Conservation (phyloP, 2,113 vertebrate species). For the Stomatorhinus ivindoensis region DNA sequence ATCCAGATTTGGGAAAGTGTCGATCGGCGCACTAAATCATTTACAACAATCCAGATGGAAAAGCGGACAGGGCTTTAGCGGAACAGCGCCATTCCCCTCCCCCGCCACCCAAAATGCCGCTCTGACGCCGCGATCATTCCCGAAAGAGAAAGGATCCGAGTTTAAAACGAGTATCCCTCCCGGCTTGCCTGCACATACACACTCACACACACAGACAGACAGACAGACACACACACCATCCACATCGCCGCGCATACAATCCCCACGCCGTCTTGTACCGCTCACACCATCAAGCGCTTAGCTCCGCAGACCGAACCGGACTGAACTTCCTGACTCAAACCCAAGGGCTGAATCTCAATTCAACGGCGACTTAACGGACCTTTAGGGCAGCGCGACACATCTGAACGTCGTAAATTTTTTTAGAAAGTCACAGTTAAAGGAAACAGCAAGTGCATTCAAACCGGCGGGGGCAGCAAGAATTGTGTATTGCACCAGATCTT, state of each 20-base stretch:
- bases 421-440: not conserved
- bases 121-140: conserved; percentile 1
- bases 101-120: not conserved
- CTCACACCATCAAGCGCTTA: not conserved
- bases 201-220: not conserved
- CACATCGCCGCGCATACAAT: not conserved
- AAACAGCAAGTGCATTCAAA: not conserved
- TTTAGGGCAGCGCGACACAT: not conserved
- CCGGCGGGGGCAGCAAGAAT: not conserved
- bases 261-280: not conserved
- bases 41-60: not conserved
- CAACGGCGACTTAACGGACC: not conserved
- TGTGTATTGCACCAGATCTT: not conserved
- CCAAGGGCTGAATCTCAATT: not conserved
- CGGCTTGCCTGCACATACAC: not conserved
- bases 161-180: conserved; percentile 9
- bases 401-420: not conserved
- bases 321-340: not conserved
- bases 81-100: not conserved
- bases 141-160: conserved; percentile 1
- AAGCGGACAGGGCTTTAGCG: not conserved
- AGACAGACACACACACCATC: not conserved
- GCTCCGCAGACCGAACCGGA: not conserved
- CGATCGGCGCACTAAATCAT: not conserved
- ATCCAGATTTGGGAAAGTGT: not conserved